Percentiles rank a stretch among this genome's conserved stretches.
phyloP scores from a whole-genome alignment of 2,888 invertebrate genomes.

The Folsomia manolachei region DNA sequence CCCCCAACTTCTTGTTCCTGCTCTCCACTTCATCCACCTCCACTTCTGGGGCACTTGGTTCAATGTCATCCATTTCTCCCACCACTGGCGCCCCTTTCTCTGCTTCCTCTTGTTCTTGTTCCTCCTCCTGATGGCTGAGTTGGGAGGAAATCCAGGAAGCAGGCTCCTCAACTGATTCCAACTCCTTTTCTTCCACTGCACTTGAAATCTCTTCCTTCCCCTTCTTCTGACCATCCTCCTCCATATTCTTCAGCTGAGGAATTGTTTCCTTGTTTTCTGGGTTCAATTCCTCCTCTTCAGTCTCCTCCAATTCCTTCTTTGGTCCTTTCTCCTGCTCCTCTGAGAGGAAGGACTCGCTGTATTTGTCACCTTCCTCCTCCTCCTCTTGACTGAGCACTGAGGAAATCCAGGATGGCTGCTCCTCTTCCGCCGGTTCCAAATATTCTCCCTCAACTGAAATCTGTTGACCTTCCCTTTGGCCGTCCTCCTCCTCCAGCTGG shows the following conservation, averaged over 20 bases:
- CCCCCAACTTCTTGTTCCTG: neutral
- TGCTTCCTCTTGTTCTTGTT: neutral
- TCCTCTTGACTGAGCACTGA: neutral
- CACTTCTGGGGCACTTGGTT: neutral
- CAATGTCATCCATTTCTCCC: neutral
- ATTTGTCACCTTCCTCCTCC: neutral
- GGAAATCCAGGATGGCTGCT: too few relatives aligned
- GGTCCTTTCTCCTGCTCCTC: neutral
- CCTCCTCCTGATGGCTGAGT: neutral
- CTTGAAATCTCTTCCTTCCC: neutral
- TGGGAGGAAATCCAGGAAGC: neutral
- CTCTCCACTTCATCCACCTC: neutral
- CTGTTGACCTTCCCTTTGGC: too few relatives aligned
- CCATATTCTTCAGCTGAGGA: neutral
- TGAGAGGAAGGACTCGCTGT: constrained; percentile 1
- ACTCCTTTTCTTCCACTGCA: neutral
- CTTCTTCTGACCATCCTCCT: neutral
- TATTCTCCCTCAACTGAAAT: too few relatives aligned
- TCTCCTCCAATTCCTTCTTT: neutral
- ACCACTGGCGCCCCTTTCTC: neutral
- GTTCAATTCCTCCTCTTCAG: neutral
- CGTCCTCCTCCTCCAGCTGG: too few relatives aligned
- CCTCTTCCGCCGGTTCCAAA: too few relatives aligned
- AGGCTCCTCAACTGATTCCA: neutral
- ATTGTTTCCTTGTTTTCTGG: neutral